phyloP scores from a whole-genome alignment of 2,113 vertebrate genomes.

The Corvus hawaiiensis region DNA sequence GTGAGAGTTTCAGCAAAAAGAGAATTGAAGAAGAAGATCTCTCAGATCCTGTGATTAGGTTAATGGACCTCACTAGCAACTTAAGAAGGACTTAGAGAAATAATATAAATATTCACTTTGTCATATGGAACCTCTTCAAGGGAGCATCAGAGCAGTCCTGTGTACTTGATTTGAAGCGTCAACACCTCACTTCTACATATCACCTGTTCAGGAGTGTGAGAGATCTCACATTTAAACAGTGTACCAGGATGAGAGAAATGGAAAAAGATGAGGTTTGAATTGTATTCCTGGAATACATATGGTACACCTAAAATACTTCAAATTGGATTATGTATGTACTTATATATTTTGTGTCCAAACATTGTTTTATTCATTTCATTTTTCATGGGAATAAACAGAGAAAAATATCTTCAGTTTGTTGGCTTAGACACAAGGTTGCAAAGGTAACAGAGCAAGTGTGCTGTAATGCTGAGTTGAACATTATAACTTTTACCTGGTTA shows the following conservation, averaged over 20 bases:
- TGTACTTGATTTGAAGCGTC: background rate
- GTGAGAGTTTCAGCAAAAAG: background rate
- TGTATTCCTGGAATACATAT: background rate
- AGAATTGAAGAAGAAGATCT: background rate
- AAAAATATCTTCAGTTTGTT: background rate
- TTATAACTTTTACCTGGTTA: background rate
- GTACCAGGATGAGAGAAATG: background rate
- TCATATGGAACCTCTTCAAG: background rate
- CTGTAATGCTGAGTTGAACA: background rate
- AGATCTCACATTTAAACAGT: background rate
- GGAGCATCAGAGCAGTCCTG: background rate
- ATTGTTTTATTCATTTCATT: background rate
- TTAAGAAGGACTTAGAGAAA: background rate
- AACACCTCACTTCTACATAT: background rate
- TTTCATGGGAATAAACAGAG: background rate
- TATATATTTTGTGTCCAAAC: background rate
- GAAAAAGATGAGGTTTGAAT: background rate
- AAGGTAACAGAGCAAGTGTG: background rate
- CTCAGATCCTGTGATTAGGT: background rate
- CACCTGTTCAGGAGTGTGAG: background rate
- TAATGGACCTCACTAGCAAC: background rate
- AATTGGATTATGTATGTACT: background rate
- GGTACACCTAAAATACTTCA: background rate
- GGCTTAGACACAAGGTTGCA: background rate
- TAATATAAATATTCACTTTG: background rate